Evolutionary conservation across 2,888 invertebrate species (phyloP), one percentile per base, ranked within the genome.

Genomic region (Priocnemis perturbator): DNA sequence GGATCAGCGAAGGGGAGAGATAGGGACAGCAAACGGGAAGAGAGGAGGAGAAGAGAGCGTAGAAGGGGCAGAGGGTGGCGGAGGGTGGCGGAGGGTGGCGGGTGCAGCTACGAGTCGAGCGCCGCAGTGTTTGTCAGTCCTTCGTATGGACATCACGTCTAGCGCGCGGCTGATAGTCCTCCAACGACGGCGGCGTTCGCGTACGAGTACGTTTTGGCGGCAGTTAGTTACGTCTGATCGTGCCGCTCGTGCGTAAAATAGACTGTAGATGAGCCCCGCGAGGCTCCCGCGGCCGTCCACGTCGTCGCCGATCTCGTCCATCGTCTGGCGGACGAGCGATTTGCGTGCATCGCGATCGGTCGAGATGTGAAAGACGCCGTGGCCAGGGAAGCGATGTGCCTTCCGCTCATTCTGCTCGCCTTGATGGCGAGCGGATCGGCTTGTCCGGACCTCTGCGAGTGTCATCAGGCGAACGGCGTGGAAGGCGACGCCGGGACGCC

Each of bases 41-140:
- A n/a, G 59, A 21, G 47, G 45, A 47, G 59, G 72, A 60, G 67
- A 55, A 58, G 55, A 65, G 75, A 71, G 74, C 60, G 69, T 71
- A 50, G 57, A 50, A 55, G 60, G 65, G 63, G 20, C 64, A 60
- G 67, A 62, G 61, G 47, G 69, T 64, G 50, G 76, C 74, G 61
- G 71, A 76, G 71, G 74, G 71, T 45, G 50, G 62, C 58, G 61
- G 63, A 53, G 72, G 60, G 55, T 20, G 67, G 75, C 77, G 79
- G 71, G 78, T 69, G 76, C 81, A 78, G 79, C 76, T 79, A 73
- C 64, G 77, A 81, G 76, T 74, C 74, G 76, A 63, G 65, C 71
- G 78, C 81, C 84, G 83, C 86, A 86, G 86, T 86, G 78, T 83
- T 82, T 83, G 84, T 85, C 84, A 85, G 83, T 82, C 85, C 83